These are phyloP conservation scores for Allacma fusca DNA, from an alignment of 2,888 invertebrate species.

Conservation along the genomic window DNA sequence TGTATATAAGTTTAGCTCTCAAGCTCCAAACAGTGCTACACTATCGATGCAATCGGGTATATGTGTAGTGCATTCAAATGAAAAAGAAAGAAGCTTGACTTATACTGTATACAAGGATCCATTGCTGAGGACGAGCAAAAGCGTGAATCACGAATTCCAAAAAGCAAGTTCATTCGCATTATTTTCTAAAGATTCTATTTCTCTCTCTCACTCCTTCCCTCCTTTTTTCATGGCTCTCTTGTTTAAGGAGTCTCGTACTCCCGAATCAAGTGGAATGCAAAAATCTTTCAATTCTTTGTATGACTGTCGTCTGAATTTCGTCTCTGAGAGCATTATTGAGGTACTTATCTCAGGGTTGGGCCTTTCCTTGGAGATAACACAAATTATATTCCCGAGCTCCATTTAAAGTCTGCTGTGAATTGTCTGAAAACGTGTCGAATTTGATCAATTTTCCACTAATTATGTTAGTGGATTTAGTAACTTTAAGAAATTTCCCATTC, in stretches of 20 bases:
- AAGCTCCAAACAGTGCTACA: too few relatives aligned
- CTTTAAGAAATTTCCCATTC: too few relatives aligned
- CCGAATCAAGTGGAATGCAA: conserved; percentile 11
- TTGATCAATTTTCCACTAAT: too few relatives aligned
- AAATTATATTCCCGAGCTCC: too few relatives aligned
- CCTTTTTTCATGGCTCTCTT: neutral
- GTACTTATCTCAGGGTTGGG: neutral
- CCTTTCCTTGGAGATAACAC: too few relatives aligned
- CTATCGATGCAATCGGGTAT: conserved; percentile 45
- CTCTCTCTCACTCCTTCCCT: neutral
- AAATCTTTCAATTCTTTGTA: conserved; percentile 5
- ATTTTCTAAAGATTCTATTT: conserved; percentile 28
- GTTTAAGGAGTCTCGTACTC: conserved; percentile 20
- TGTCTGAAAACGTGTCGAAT: too few relatives aligned
- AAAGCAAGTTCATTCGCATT: conserved; percentile 38
- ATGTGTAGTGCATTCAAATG: conserved; percentile 48
- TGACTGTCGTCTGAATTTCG: conserved; percentile 18
- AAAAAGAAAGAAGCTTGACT: conserved; percentile 18
- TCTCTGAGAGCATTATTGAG: neutral
- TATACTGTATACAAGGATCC: neutral
- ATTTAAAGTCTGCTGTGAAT: too few relatives aligned
- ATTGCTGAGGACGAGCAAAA: conserved; percentile 14
- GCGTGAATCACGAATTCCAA: conserved; percentile 41
- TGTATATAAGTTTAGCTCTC: neutral
- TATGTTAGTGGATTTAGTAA: too few relatives aligned